Conservation (phyloP, 2,113 vertebrate genomes). For the Pluvianellus socialis region DNA sequence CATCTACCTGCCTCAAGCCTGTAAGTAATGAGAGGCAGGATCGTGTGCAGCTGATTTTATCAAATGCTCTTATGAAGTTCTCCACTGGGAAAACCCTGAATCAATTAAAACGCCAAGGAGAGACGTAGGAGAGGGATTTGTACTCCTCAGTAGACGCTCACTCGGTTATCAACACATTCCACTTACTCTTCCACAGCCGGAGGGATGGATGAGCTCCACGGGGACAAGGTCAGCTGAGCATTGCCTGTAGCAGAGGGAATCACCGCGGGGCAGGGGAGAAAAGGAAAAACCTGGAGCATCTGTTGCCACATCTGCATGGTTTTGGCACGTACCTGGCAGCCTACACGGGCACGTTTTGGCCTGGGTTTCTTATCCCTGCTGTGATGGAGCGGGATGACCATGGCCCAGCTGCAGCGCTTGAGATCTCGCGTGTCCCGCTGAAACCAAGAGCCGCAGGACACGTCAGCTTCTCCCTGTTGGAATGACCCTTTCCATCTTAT, state of each 20-base stretch:
- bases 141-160: background rate
- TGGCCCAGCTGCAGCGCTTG: background rate
- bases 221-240: background rate
- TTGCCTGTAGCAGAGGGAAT: background rate
- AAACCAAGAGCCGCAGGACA: background rate
- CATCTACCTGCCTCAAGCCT: conserved; percentile 49
- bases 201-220: background rate
- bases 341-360: background rate
- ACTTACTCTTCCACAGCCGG: background rate
- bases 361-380: background rate
- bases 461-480: background rate
- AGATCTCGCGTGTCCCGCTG: background rate
- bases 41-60: conserved; percentile 23
- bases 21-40: conserved; percentile 52
- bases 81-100: conserved; percentile 58
- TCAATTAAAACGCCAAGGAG: conserved; percentile 52
- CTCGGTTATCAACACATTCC: background rate
- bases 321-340: background rate
- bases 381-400: background rate
- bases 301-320: background rate
- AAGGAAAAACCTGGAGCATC: background rate
- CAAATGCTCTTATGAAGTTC: conserved; percentile 29
- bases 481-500: background rate
- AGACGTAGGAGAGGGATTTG: background rate
- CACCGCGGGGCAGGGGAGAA: background rate